Conservation (phyloP, 1,140 invertebrate species). For the Pseudachorutes palmiensis region DNA sequence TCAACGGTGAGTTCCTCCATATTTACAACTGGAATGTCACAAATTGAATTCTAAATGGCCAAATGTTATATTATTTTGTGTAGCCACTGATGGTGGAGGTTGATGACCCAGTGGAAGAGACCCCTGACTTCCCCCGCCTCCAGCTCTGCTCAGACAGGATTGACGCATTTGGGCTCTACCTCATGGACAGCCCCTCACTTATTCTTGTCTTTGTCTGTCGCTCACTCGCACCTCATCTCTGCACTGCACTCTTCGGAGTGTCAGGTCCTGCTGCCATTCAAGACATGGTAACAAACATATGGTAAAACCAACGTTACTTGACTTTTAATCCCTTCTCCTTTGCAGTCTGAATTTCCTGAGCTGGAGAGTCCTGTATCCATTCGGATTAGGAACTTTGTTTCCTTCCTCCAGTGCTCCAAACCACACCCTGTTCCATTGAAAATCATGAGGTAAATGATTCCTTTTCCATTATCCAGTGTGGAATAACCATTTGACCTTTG, state of each 20-base stretch:
- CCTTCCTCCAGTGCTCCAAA: slow-evolving; percentile 73
- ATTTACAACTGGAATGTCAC: neutral
- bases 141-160: slow-evolving; percentile 61
- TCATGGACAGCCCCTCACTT: slow-evolving; percentile 76
- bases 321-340: neutral
- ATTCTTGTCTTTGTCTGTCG: slow-evolving; percentile 83
- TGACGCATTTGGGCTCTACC: slow-evolving; percentile 78
- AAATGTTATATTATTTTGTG: neutral
- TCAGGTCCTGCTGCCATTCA: slow-evolving; percentile 54
- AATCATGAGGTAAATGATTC: slow-evolving; percentile 63
- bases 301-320: neutral
- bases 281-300: slow-evolving; percentile 53
- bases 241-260: slow-evolving; percentile 62
- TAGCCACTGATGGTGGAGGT: neutral
- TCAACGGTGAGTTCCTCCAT: slow-evolving; percentile 50
- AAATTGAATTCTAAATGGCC: neutral
- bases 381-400: slow-evolving; percentile 69
- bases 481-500: slow-evolving; percentile 12
- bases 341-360: slow-evolving; percentile 65
- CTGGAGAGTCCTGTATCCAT: slow-evolving; percentile 67
- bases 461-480: neutral
- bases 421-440: slow-evolving; percentile 67
- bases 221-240: slow-evolving; percentile 63
- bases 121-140: slow-evolving; percentile 40
- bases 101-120: slow-evolving; percentile 19